A percentile compares a stretch with the other conserved stretches of the same genome.
phyloP scores from a whole-genome alignment of 2,113 vertebrate genomes.

The Lucifuga dentata region DNA sequence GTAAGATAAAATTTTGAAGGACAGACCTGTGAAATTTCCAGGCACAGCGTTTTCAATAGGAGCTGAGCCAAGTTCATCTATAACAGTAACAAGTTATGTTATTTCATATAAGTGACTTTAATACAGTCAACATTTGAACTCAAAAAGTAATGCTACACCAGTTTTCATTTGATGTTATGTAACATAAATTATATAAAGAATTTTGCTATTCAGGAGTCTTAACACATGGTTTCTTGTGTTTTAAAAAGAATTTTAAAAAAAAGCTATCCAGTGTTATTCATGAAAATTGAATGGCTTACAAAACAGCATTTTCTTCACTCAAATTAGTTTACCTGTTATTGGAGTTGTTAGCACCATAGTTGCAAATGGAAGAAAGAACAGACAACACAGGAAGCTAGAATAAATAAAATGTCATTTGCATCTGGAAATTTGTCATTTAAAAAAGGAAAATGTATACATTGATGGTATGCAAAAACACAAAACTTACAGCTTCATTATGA shows the following conservation, averaged over 20 bases:
- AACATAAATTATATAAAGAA: neutral
- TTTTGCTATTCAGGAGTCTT: slow-evolving; percentile 67
- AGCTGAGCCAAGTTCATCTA: slow-evolving; percentile 48
- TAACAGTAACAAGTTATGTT: slow-evolving; percentile 12
- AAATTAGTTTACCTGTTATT: slow-evolving; percentile 68
- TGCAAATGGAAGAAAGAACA: slow-evolving; percentile 56
- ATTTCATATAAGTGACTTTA: neutral
- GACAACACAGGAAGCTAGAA: slow-evolving; percentile 51
- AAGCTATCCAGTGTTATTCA: too few species aligned
- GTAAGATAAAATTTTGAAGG: slow-evolving; percentile 1
- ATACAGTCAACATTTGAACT: neutral
- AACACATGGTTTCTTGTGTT: slow-evolving; percentile 58
- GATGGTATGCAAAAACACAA: neutral
- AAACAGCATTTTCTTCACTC: neutral
- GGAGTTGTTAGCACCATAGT: slow-evolving; percentile 53
- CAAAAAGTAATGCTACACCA: neutral
- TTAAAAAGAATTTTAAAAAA: slow-evolving; percentile 28
- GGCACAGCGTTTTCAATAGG: slow-evolving; percentile 28
- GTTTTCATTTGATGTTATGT: neutral
- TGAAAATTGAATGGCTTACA: too few species aligned
- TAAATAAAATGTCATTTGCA: slow-evolving; percentile 3
- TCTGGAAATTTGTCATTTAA: neutral
- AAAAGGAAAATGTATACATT: too few species aligned
- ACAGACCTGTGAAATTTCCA: slow-evolving; percentile 63
- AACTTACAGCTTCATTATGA: slow-evolving; percentile 78